Conservation (phyloP, 2,113 vertebrate species). For the Eleginops maclovinus region DNA sequence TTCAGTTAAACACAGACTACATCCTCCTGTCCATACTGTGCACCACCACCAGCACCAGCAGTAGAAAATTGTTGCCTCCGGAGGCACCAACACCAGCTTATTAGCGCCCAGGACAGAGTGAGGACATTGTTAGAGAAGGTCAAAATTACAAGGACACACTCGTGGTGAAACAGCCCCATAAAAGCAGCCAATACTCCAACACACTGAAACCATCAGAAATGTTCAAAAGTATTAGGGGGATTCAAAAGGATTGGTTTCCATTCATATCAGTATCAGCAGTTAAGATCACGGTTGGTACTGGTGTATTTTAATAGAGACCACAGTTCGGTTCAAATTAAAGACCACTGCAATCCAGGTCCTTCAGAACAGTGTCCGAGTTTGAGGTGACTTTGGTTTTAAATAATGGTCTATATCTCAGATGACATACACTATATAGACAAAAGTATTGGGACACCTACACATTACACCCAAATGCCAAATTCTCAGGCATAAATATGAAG, state of each 20-base stretch:
- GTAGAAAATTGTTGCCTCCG: neutral
- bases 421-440: too few relatives aligned
- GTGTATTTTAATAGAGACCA: too few relatives aligned
- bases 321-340: too few relatives aligned
- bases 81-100: slow-evolving; percentile 34
- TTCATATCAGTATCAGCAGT: neutral
- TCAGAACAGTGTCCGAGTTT: too few relatives aligned
- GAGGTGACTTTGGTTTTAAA: too few relatives aligned
- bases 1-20: slow-evolving; percentile 13
- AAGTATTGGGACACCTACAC: too few relatives aligned
- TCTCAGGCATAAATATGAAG: too few relatives aligned
- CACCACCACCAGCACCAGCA: slow-evolving; percentile 8
- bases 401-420: too few relatives aligned
- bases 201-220: neutral
- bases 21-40: neutral
- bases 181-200: slow-evolving; percentile 30
- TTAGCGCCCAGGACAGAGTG: slow-evolving; percentile 1
- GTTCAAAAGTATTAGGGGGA: too few relatives aligned
- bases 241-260: slow-evolving; percentile 1
- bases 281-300: too few relatives aligned
- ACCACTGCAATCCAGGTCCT: too few relatives aligned
- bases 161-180: slow-evolving; percentile 4
- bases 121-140: neutral
- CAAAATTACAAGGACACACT: neutral
- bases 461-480: too few relatives aligned